These are phyloP conservation scores for Pangasius mekongensis DNA, from an alignment of 2,797 vertebrate genomes.

Conservation along the genomic window DNA sequence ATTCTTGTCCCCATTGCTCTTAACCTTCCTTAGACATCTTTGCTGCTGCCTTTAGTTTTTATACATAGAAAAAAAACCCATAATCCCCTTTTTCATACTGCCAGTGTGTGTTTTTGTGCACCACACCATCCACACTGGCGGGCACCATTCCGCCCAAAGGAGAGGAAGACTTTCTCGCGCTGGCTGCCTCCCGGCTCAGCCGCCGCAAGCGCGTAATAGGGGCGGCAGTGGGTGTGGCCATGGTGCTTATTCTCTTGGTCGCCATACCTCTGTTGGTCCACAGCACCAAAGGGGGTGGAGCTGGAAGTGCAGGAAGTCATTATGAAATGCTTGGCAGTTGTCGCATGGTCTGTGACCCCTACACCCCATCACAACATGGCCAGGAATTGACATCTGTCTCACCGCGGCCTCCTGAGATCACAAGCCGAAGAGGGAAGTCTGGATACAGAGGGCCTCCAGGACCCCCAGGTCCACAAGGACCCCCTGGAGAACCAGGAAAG, in stretches of 20 bases:
- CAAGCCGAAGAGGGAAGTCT: conserved; percentile 84
- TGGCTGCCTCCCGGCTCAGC: conserved; percentile 92
- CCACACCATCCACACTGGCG: conserved; percentile 75
- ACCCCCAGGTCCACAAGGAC: conserved; percentile 78
- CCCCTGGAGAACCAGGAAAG: conserved; percentile 79
- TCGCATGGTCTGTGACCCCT: conserved; percentile 86
- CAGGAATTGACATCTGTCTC: conserved; percentile 71
- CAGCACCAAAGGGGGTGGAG: conserved; percentile 86
- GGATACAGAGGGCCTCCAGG: conserved; percentile 84
- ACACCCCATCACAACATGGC: conserved; percentile 73
- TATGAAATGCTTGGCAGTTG: conserved; percentile 94
- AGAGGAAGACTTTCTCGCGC: conserved; percentile 93
- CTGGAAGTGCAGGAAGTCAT: conserved; percentile 81
- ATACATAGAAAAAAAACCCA: conserved; percentile 12
- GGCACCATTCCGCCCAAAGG: conserved; percentile 92
- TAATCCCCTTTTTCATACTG: conserved; percentile 54
- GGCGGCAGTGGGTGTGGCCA: conserved; percentile 92
- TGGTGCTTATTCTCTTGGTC: conserved; percentile 93
- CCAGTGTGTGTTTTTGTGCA: conserved; percentile 60
- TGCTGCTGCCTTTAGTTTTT: conserved; percentile 46
- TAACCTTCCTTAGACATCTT: conserved; percentile 46
- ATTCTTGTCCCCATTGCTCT: conserved; percentile 41
- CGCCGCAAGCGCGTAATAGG: conserved; percentile 92
- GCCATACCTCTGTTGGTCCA: conserved; percentile 96
- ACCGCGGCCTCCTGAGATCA: conserved; percentile 82